These are phyloP conservation scores for Trissolcus japonicus DNA, from an alignment of 2,888 invertebrate genomes.

Conservation along the genomic window DNA sequence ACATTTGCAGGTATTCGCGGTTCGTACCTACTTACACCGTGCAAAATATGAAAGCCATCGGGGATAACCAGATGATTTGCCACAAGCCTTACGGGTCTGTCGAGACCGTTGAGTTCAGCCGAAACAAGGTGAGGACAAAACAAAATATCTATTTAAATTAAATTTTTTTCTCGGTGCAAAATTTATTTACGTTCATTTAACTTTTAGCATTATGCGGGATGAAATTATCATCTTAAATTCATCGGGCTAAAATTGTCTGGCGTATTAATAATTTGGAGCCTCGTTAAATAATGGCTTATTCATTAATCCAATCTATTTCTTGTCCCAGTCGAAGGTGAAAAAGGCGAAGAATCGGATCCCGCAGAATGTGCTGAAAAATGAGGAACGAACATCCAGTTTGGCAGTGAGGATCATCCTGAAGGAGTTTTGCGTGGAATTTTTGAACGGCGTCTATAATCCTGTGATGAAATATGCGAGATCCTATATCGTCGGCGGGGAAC, in stretches of 20 bases:
- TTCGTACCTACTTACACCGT: conserved; percentile 96
- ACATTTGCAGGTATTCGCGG: conserved; percentile 78
- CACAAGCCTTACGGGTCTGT: conserved; percentile 90
- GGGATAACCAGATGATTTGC: conserved; percentile 89
- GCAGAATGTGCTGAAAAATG: conserved; percentile 74
- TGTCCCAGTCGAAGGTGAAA: conserved; percentile 78
- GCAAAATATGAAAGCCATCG: conserved; percentile 94
- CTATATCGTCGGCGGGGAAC: conserved; percentile 80
- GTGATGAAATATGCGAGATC: conserved; percentile 93
- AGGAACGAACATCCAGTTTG: conserved; percentile 89
- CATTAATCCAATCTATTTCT: neutral
- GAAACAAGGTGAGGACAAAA: conserved; percentile 79
- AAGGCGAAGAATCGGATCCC: conserved; percentile 87
- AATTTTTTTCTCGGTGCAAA: too few species aligned
- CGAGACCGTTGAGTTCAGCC: conserved; percentile 86
- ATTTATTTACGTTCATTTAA: neutral
- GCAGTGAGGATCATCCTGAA: conserved; percentile 92
- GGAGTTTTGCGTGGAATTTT: conserved; percentile 95
- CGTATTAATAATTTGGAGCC: conserved; percentile 5
- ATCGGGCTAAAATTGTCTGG: conserved; percentile 4
- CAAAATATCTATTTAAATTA: neutral
- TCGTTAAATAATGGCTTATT: neutral
- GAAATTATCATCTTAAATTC: conserved; percentile 16
- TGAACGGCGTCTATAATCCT: conserved; percentile 94
- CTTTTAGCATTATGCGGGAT: conserved; percentile 16